A percentile compares a stretch with the other conserved stretches of the same genome.
Conservation (phyloP, 2,888 invertebrate species). For the Limnephilus rhombicus region DNA sequence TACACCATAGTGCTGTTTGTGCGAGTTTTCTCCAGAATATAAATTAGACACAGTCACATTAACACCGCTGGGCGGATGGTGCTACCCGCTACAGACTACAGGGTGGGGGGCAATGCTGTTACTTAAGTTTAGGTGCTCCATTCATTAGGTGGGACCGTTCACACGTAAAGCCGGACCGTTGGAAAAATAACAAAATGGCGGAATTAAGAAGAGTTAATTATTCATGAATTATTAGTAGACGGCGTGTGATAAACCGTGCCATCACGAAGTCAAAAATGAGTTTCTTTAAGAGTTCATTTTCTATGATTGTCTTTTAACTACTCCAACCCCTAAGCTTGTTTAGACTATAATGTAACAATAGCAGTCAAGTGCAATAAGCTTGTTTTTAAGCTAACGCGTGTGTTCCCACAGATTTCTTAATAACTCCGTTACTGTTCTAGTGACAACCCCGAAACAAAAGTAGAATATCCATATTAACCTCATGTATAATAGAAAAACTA, state of each 20-base stretch:
- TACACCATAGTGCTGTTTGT: constrained; percentile 32
- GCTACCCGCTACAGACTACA: neutral
- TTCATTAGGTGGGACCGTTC: neutral
- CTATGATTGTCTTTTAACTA: no score
- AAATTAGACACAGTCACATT: constrained; percentile 40
- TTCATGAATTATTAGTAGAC: neutral
- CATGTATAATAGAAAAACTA: no score
- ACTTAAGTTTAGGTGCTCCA: neutral
- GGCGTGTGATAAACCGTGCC: neutral
- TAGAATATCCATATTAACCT: no score
- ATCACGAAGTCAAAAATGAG: neutral
- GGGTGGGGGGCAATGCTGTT: neutral
- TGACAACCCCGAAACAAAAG: no score
- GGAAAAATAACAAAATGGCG: neutral
- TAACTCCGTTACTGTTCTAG: no score
- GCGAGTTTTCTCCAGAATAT: constrained; percentile 37
- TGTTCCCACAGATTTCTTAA: no score
- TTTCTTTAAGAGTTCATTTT: no score
- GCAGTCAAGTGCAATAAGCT: no score
- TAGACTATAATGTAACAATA: no score
- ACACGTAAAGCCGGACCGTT: neutral
- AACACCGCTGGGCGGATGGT: constrained; percentile 28
- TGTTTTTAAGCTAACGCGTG: no score
- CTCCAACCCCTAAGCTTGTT: no score
- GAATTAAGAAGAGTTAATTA: neutral